phyloP scores from a whole-genome alignment of 2,113 vertebrate species.

The Agapornis roseicollis region DNA sequence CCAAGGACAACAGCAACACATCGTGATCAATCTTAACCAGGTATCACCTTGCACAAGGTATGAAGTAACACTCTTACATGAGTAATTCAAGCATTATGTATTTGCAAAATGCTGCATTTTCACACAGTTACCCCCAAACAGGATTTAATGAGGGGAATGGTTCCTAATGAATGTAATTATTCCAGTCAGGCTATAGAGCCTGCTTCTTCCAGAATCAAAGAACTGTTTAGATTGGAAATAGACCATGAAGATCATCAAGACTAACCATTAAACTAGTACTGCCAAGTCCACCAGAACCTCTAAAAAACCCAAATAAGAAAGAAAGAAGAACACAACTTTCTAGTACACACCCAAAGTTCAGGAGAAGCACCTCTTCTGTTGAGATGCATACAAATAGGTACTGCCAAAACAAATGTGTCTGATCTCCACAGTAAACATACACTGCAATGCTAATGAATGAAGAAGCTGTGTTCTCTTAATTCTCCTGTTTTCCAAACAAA shows the following conservation, averaged over 20 bases:
- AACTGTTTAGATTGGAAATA: background rate
- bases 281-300: background rate
- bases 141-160: background rate
- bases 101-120: background rate
- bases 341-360: background rate
- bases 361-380: background rate
- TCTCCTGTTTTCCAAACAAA: background rate
- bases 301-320: background rate
- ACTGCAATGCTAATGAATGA: fast-evolving
- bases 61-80: background rate
- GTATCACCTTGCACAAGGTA: background rate
- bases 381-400: background rate
- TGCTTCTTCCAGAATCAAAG: background rate
- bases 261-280: background rate
- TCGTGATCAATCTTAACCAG: background rate
- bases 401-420: background rate
- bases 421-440: background rate
- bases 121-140: background rate
- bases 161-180: background rate
- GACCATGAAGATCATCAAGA: background rate
- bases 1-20: background rate
- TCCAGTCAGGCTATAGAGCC: background rate
- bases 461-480: background rate
- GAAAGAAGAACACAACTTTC: background rate
- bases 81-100: background rate